Conservation (phyloP, 2,113 vertebrate genomes). For the Agelaius tricolor region DNA sequence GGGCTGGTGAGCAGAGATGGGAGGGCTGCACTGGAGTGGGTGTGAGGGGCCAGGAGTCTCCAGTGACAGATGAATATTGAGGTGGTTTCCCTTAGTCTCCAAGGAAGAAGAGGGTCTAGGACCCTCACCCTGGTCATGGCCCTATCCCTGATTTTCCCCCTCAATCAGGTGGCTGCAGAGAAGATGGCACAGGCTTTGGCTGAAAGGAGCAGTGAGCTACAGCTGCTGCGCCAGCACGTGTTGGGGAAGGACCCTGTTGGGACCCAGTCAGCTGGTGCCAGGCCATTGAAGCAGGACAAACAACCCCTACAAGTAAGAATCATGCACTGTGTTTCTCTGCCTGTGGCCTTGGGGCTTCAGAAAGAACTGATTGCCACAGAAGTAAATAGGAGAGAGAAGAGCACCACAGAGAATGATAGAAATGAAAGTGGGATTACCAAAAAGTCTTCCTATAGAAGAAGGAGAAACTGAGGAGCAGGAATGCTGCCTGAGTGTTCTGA, state of each 20-base stretch:
- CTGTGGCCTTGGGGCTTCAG: not conserved
- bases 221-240: conserved; percentile 81
- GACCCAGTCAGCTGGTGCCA: not conserved
- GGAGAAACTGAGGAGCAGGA: conserved; percentile 21
- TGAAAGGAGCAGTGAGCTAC: conserved; percentile 81
- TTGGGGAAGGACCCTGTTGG: conserved; percentile 59
- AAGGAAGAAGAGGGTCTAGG: not conserved
- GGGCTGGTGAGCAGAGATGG: not conserved
- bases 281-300: conserved; percentile 72
- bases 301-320: conserved; percentile 80
- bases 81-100: not conserved
- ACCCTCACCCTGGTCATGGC: not conserved
- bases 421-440: not conserved
- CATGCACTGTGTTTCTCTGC: not conserved
- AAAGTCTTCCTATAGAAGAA: not conserved
- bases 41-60: not conserved
- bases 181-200: conserved; percentile 79
- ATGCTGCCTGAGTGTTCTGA: not conserved
- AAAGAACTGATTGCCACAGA: not conserved
- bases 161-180: conserved; percentile 75
- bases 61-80: not conserved
- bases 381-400: not conserved
- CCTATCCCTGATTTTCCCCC: not conserved
- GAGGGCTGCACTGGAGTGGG: not conserved
- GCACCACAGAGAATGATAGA: not conserved